phyloP scores from a whole-genome alignment of 2,797 vertebrate genomes.

The Spea hammondii region DNA sequence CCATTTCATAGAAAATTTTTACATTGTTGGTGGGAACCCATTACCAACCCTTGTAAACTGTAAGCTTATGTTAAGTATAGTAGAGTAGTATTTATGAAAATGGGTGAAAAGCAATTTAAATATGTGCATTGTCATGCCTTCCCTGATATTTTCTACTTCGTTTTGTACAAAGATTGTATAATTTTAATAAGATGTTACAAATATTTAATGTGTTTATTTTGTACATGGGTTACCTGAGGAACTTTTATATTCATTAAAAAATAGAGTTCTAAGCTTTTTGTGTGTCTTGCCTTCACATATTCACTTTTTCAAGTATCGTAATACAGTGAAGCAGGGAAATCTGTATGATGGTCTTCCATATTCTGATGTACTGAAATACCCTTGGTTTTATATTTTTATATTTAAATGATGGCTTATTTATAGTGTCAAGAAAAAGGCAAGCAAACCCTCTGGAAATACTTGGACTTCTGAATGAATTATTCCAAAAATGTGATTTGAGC shows the following conservation, averaged over 20 bases:
- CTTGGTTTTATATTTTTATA: too few species aligned
- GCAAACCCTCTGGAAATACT: too few species aligned
- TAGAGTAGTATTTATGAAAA: slow-evolving; percentile 12
- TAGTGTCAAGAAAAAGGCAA: too few species aligned
- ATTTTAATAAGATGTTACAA: background rate
- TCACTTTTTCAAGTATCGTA: background rate
- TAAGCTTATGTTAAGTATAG: background rate
- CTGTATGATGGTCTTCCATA: too few species aligned
- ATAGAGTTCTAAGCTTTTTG: background rate
- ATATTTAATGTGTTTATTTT: slow-evolving; percentile 26
- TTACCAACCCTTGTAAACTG: too few species aligned
- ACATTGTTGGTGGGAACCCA: too few species aligned
- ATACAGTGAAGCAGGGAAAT: too few species aligned
- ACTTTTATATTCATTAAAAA: slow-evolving; percentile 23
- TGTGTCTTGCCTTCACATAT: background rate
- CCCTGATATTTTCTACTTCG: slow-evolving; percentile 5
- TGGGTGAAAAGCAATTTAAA: background rate
- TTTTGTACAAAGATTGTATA: slow-evolving; percentile 8
- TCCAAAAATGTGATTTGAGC: too few species aligned
- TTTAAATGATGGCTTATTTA: too few species aligned
- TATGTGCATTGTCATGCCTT: background rate
- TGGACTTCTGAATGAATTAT: too few species aligned
- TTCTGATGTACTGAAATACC: too few species aligned
- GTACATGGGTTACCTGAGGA: background rate
- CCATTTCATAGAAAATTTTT: too few species aligned